These are phyloP conservation scores for Lycaena phlaeas DNA, from an alignment of 2,888 invertebrate genomes.

Conservation along the genomic window DNA sequence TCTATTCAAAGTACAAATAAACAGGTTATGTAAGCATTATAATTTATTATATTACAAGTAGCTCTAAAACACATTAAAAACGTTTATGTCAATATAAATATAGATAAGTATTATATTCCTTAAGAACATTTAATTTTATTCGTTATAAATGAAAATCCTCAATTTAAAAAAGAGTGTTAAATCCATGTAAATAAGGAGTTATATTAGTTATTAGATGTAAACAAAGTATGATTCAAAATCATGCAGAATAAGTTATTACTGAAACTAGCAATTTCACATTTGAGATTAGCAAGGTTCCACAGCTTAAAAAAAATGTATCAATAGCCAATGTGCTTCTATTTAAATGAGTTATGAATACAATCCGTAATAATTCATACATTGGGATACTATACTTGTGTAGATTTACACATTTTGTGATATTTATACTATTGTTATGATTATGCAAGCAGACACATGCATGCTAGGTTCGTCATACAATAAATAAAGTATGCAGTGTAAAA, in stretches of 20 bases:
- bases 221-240: too few relatives aligned
- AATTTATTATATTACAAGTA: neutral
- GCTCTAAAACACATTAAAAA: neutral
- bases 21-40: neutral
- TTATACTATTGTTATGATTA: constrained; percentile 28
- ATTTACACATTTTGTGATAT: constrained; percentile 50
- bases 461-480: neutral
- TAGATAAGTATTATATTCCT: too few relatives aligned
- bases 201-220: neutral
- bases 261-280: constrained; percentile 13
- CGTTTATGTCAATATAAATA: too few relatives aligned
- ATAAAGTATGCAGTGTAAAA: neutral
- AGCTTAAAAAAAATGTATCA: constrained; percentile 27
- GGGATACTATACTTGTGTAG: constrained; percentile 34
- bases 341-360: constrained; percentile 48
- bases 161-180: too few relatives aligned
- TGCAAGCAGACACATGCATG: constrained; percentile 14
- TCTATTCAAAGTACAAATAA: neutral
- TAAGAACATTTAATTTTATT: too few relatives aligned
- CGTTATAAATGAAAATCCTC: too few relatives aligned
- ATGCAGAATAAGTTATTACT: constrained; percentile 1
- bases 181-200: too few relatives aligned
- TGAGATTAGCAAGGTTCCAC: constrained; percentile 33
- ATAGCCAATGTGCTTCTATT: constrained; percentile 55
- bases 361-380: constrained; percentile 15